Evolutionary conservation across 2,888 invertebrate genomes (phyloP), one percentile per base, ranked within the genome.

Genomic region (Synanthedon tipuliformis): DNA sequence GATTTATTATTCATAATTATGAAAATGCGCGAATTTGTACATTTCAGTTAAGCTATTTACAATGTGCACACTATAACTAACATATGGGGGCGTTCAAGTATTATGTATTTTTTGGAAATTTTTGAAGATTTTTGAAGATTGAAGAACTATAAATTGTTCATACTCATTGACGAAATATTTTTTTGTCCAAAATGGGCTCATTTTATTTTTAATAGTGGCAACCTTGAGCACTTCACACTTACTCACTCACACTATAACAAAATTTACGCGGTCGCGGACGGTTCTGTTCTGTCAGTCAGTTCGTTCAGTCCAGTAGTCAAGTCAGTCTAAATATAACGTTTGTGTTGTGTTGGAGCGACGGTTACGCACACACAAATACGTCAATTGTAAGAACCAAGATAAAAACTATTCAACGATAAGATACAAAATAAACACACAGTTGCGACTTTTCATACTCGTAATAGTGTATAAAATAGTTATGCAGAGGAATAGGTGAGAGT

Each of bases 261-360:
- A 15, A 12, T 12, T 15, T 13, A 11, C 45, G 45, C 45, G n/a
- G 12, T 45, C 3, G 34, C 10, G 23, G 23, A 41, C 41, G 12
- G 72, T 75, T 75, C 72, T 69, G 65, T 56, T 65, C 59, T 65
- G 61, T 63, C 69, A 73, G 74, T 78, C 78, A 73, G 18, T 1
- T 2, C 16, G 16, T 18, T 23, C 23, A 23, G 23, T 23, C 23
- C 5, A 5, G 23, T 68, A n/a, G 45, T 15, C 18, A 73, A 71
- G 74, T 77, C 84, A 83, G 81, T 86, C 86, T 85, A 86, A 84
- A 83, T 84, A 81, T 83, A 86, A 77, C 77, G 78, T 75, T 73
- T 74, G 69, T 62, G 68, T 81, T 81, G 77, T 78, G 68, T 66
- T 60, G 34, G 10, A 34, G 71, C 66, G 71, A 72, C 66, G 68